Evolutionary conservation across 2,797 vertebrate species (phyloP), one percentile per base, ranked within the genome.

Genomic region (Tadarida brasiliensis): DNA sequence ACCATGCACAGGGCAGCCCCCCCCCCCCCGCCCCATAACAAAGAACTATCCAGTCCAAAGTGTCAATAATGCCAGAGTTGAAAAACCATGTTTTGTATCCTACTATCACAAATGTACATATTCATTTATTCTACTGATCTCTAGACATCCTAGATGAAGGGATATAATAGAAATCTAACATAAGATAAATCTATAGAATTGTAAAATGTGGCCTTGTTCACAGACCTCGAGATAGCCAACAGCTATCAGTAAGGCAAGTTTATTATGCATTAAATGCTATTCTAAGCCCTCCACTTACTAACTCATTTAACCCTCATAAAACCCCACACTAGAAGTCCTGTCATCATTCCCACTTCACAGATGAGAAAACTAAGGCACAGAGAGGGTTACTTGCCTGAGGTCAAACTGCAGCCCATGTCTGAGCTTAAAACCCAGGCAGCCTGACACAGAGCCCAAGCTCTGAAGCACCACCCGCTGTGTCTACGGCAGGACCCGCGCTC

Each of bases 341-440:
- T 28, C 33, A 51, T 77, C 35, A 54, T 47, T 30, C 68, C 57
- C n/a, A 44, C n/a, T 91, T 88, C 33, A 88, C 11, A 88, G 33
- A 74, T 65, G 76, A 87, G 17, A 74, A 93, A 87, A 83, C 49
- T 19, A 57, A 87, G 44, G 51, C 57, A 71, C 54, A 89, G 39
- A 68, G 24, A 24, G 2, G 44, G n/a, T 51, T 47, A n/a, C 54
- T 3, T 63, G 51, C 20, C n/a, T 26, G 56, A 49, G 3, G 35
- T 51, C 83, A 77, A 91, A 47, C 9, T 63, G 33, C n/a, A 86
- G 28, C 57, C 77, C 35, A 33, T 56, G 9, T 54, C 71, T 77
- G 12, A 49, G 68, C 33, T 15, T 57, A 73, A 78, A 44, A 33
- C 28, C 87, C 33, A 57, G 39, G 11, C 26, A 71, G 14, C 63